Percentiles rank a stretch among this genome's conserved stretches.
Evolutionary conservation across 2,113 vertebrate genomes (phyloP).

Genomic region (Otis tarda): DNA sequence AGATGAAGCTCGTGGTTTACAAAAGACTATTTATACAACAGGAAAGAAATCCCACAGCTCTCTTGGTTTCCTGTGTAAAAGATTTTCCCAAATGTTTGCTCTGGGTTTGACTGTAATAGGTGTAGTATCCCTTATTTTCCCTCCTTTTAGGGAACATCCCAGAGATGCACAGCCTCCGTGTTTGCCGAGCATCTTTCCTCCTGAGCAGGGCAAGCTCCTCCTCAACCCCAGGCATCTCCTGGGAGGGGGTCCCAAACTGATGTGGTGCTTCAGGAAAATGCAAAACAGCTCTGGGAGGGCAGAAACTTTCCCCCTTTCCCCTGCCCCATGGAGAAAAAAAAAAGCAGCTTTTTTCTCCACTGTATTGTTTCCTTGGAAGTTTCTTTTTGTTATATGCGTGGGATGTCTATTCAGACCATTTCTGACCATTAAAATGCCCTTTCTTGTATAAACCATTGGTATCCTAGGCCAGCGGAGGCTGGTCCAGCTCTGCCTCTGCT

Average conservation of each 20-base stretch:
- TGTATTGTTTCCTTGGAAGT: background rate
- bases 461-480: background rate
- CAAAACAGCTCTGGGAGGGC: background rate
- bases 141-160: background rate
- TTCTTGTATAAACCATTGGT: background rate
- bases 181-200: background rate
- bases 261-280: background rate
- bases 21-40: background rate
- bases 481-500: background rate
- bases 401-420: background rate
- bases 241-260: background rate
- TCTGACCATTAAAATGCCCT: background rate
- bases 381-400: background rate
- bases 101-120: background rate
- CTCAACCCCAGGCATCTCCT: background rate
- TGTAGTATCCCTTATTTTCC: background rate
- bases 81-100: background rate
- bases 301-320: background rate
- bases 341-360: fast-evolving
- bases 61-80: background rate
- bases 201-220: background rate
- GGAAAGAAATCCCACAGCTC: background rate
- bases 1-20: background rate
- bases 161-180: background rate
- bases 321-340: fast-evolving